Evolutionary conservation across 2,888 invertebrate species (phyloP).

Genomic region (Seira musarum): DNA sequence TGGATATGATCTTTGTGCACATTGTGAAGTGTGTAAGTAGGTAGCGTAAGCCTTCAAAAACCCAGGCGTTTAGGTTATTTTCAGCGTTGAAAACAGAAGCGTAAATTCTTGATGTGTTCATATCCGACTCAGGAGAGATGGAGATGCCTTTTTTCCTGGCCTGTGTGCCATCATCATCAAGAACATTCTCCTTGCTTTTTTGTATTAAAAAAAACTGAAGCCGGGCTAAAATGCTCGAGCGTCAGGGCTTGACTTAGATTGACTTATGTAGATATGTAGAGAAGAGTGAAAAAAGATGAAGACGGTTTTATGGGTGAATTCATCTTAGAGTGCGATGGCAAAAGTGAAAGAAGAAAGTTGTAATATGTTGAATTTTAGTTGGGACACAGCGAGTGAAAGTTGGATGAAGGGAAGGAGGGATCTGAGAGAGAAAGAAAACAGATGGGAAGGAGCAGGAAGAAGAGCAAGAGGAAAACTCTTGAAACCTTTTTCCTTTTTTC

Average conservation of each 20-base stretch:
- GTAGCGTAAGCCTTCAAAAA: too few species aligned
- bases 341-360: constrained; percentile 48
- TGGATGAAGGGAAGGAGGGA: constrained; percentile 32
- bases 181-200: constrained; percentile 21
- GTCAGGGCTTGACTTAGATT: constrained; percentile 54
- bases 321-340: constrained; percentile 55
- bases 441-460: constrained; percentile 45
- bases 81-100: too few species aligned
- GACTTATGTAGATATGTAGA: constrained; percentile 59
- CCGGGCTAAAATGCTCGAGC: constrained; percentile 46
- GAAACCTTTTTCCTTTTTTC: constrained; percentile 31
- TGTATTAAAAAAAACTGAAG: constrained; percentile 40
- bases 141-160: constrained; percentile 20
- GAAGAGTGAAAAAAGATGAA: constrained; percentile 56
- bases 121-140: too few species aligned
- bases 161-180: neutral
- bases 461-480: constrained; percentile 38
- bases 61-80: too few species aligned
- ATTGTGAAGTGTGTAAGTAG: too few species aligned
- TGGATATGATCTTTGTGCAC: too few species aligned
- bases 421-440: constrained; percentile 43
- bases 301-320: constrained; percentile 61
- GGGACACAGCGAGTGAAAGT: constrained; percentile 49
- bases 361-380: constrained; percentile 38
- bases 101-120: constrained; percentile 29